Percentiles rank a stretch among this genome's conserved stretches.
Conservation (phyloP, 2,797 vertebrate species). For the Propithecus deckenii region DNA sequence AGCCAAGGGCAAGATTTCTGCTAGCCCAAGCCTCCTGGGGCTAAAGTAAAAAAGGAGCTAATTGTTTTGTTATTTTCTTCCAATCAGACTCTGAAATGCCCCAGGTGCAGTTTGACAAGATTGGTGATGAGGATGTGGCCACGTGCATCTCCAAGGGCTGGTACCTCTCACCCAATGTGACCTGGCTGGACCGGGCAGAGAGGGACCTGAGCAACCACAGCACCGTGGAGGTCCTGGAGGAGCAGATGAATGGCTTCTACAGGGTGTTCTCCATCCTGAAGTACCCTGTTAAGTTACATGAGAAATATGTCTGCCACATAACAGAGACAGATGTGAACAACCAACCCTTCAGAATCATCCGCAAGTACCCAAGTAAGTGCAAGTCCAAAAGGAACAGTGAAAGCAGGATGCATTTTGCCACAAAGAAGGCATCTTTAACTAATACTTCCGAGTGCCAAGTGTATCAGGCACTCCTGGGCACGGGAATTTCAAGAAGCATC, state of each 20-base stretch:
- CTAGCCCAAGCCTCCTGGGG: background rate
- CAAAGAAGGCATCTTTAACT: background rate
- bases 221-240: conserved; percentile 66
- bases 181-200: conserved; percentile 70
- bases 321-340: conserved; percentile 69
- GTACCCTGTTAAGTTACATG: conserved; percentile 68
- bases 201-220: conserved; percentile 73
- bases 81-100: conserved; percentile 79
- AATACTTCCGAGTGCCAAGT: background rate
- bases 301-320: conserved; percentile 66
- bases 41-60: conserved; percentile 24
- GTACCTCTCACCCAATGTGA: conserved; percentile 75
- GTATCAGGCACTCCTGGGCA: background rate
- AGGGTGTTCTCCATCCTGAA: conserved; percentile 70
- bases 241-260: conserved; percentile 67
- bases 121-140: conserved; percentile 56
- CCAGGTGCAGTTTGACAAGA: conserved; percentile 69
- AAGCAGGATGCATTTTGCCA: background rate
- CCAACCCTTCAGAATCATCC: conserved; percentile 63
- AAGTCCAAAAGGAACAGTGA: background rate
- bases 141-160: conserved; percentile 73
- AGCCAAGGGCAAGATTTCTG: background rate
- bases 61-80: conserved; percentile 71
- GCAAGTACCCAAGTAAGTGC: conserved; percentile 68
- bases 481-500: conserved; percentile 2